Evolutionary conservation across 1,140 invertebrate species (phyloP).

Genomic region (Drosophila nebulosa): DNA sequence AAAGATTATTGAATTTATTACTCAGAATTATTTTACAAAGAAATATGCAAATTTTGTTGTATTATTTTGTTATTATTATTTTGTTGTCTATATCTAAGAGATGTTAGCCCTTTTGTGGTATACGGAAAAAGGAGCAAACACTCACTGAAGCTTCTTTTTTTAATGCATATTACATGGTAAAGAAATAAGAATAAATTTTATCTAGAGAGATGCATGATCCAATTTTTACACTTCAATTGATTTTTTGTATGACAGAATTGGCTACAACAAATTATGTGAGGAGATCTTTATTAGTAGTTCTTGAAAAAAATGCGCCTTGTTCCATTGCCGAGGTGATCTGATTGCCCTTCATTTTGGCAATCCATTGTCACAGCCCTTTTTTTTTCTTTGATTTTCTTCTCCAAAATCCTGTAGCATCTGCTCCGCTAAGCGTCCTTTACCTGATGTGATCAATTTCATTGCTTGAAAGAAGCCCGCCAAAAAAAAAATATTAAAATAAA

Average conservation of each 20-base stretch:
- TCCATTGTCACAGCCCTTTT: constrained; percentile 43
- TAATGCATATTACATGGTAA: too few relatives aligned
- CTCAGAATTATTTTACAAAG: too few relatives aligned
- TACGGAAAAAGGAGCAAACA: too few relatives aligned
- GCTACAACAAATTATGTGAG: neutral
- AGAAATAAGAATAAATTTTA: too few relatives aligned
- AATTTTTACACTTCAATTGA: neutral
- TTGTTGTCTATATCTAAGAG: too few relatives aligned
- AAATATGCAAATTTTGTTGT: too few relatives aligned
- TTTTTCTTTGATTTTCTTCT: constrained; percentile 15
- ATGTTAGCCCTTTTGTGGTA: too few relatives aligned
- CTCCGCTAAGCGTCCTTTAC: constrained; percentile 38
- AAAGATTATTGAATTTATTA: too few relatives aligned
- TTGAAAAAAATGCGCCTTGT: neutral
- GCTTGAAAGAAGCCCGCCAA: constrained; percentile 46
- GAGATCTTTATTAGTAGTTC: neutral
- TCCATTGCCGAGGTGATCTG: neutral
- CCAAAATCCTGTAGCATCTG: constrained; percentile 15
- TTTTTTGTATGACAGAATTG: neutral
- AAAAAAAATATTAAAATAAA: constrained; percentile 21
- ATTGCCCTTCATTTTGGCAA: neutral
- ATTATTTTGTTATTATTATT: too few relatives aligned
- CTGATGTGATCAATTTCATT: constrained; percentile 60
- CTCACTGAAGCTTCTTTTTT: too few relatives aligned
- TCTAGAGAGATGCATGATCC: neutral